Conservation (phyloP, 30 jellyfish, hydroid and myxozoan genomes). For the Chironex yamaguchii region DNA sequence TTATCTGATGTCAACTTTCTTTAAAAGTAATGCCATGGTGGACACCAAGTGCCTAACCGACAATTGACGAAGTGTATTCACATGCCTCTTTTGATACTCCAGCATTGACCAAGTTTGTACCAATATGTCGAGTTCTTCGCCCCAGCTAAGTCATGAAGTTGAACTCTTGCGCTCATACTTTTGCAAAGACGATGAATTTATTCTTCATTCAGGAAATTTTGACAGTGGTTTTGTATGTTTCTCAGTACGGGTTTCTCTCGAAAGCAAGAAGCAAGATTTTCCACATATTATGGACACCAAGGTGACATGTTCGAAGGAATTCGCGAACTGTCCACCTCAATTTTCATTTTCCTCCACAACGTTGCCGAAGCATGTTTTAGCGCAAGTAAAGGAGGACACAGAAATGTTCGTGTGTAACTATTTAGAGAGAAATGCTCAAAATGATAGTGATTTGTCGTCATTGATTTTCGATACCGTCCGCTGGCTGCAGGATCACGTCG, state of each 20-base stretch:
- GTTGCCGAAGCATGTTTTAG: not conserved
- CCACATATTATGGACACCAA: not conserved
- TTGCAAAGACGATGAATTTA: slow-evolving; percentile 73
- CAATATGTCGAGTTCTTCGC: no score
- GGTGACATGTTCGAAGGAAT: slow-evolving; percentile 3
- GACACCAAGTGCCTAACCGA: no score
- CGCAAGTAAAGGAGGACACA: slow-evolving; percentile 4
- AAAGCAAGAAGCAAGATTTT: not conserved
- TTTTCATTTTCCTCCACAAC: slow-evolving; percentile 14
- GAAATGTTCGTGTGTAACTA: not conserved
- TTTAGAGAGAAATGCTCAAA: not conserved
- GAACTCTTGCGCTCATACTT: slow-evolving; percentile 45
- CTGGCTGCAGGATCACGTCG: slow-evolving; percentile 19
- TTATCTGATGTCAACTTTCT: no score
- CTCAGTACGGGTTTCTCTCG: slow-evolving; percentile 3
- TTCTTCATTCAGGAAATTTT: slow-evolving; percentile 2
- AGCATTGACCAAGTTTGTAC: no score
- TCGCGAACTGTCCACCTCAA: slow-evolving; percentile 13
- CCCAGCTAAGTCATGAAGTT: slow-evolving; percentile 45
- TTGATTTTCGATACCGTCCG: slow-evolving; percentile 15
- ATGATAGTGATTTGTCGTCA: slow-evolving; percentile 10
- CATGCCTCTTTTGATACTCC: no score
- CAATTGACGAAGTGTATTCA: no score
- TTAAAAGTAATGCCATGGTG: no score
- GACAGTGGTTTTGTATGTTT: not conserved